Conservation (phyloP, 2,888 invertebrate genomes). For the Stenichneumon culpator region DNA sequence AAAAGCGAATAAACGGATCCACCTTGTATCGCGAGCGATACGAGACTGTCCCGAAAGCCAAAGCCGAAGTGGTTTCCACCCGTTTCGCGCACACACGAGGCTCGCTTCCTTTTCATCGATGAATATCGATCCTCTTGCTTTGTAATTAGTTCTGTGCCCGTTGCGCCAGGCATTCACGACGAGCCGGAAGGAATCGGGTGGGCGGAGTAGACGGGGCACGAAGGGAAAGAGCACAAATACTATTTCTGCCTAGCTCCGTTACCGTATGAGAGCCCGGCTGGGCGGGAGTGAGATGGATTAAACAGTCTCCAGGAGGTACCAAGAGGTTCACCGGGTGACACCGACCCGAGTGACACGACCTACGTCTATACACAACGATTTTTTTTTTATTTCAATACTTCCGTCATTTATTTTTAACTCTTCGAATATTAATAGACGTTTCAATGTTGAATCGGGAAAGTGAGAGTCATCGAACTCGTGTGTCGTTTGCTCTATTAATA, state of each 20-base stretch:
- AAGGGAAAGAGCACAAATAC: slow-evolving; percentile 15
- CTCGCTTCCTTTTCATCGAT: slow-evolving; percentile 76
- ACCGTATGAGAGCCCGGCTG: not conserved
- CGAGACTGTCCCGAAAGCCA: slow-evolving; percentile 51
- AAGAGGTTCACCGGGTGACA: slow-evolving; percentile 63
- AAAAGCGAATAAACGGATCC: not conserved
- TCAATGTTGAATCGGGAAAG: not conserved
- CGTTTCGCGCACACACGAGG: slow-evolving; percentile 22
- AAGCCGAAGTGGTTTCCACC: slow-evolving; percentile 13
- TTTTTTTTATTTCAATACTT: slow-evolving; percentile 19
- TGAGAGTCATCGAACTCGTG: slow-evolving; percentile 59
- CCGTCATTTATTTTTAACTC: not conserved
- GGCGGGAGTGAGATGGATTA: slow-evolving; percentile 30
- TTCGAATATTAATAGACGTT: not conserved
- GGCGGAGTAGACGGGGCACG: slow-evolving; percentile 39
- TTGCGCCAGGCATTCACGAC: slow-evolving; percentile 61
- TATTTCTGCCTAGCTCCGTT: slow-evolving; percentile 14
- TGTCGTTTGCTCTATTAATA: slow-evolving; percentile 35
- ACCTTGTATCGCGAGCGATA: slow-evolving; percentile 39
- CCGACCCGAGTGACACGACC: slow-evolving; percentile 63
- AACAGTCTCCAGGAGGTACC: slow-evolving; percentile 57
- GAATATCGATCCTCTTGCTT: slow-evolving; percentile 78
- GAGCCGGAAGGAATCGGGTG: slow-evolving; percentile 30
- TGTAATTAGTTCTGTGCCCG: slow-evolving; percentile 75
- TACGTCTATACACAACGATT: slow-evolving; percentile 43